Percentiles rank a stretch among this genome's conserved stretches.
These are phyloP conservation scores for Clusia tigrina DNA, from an alignment of 2,888 invertebrate species.

Conservation along the genomic window DNA sequence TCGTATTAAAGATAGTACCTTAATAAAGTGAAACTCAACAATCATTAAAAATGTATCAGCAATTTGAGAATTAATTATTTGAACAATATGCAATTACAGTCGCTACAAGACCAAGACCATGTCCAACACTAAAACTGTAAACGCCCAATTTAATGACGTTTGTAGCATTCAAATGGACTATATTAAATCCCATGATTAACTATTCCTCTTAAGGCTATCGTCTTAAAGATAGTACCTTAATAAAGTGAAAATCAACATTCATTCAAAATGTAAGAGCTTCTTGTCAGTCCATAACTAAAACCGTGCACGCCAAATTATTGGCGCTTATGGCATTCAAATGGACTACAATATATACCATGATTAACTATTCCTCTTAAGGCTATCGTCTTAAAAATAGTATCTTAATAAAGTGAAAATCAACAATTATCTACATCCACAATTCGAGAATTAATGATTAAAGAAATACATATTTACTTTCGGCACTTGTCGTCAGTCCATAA, in stretches of 20 bases:
- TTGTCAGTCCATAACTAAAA: background rate
- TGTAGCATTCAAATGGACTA: slow-evolving; percentile 27
- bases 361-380: background rate
- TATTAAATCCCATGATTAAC: slow-evolving; percentile 15
- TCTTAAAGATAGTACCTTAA: background rate
- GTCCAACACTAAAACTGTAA: background rate
- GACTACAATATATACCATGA: background rate
- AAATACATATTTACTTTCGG: too few relatives aligned
- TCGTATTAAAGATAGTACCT: background rate
- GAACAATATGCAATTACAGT: too few relatives aligned
- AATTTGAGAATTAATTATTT: slow-evolving; percentile 17
- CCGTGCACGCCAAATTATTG: background rate
- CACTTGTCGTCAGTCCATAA: slow-evolving; percentile 32
- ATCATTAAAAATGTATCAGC: background rate
- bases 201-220: background rate
- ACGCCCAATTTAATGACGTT: background rate
- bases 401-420: background rate
- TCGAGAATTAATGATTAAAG: too few relatives aligned
- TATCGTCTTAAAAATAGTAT: background rate
- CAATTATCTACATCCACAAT: background rate
- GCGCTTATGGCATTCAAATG: background rate
- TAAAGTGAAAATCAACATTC: background rate
- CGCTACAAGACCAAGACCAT: too few relatives aligned
- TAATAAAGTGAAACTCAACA: background rate
- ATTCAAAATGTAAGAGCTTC: background rate